Percentiles rank a stretch among this genome's conserved stretches.
phyloP scores from a whole-genome alignment of 64 coral and sea anemone genomes.

The Orbicella faveolata region DNA sequence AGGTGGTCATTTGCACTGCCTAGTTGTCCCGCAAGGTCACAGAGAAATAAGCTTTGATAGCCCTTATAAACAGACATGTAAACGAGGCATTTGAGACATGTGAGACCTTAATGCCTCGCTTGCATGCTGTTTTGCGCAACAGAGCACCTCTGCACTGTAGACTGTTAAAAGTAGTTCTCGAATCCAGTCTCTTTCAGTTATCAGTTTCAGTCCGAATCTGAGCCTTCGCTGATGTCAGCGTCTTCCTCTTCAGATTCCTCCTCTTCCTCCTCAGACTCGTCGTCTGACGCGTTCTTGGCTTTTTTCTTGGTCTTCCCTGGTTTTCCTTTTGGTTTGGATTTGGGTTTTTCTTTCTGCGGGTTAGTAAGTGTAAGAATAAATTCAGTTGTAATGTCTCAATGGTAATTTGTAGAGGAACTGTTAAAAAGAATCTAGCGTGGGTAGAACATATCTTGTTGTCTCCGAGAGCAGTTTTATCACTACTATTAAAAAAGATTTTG shows the following conservation, averaged over 20 bases:
- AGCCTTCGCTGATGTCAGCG: constrained; percentile 80
- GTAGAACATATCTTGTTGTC: not conserved
- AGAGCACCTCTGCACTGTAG: not conserved
- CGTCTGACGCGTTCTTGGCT: constrained; percentile 64
- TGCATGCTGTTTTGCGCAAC: not conserved
- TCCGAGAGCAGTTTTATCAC: too few species aligned
- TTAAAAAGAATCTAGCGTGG: not conserved
- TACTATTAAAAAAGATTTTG: too few species aligned
- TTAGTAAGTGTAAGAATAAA: not conserved
- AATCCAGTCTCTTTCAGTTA: not conserved
- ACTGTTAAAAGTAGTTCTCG: not conserved
- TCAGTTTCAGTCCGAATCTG: constrained; percentile 66
- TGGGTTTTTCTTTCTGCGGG: constrained; percentile 60
- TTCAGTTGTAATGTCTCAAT: not conserved
- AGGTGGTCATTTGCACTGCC: not conserved
- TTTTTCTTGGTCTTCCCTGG: constrained; percentile 68
- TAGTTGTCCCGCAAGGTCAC: not conserved
- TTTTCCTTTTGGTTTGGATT: constrained; percentile 64
- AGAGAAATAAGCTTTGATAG: not conserved
- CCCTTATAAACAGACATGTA: not conserved
- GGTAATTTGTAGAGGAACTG: not conserved
- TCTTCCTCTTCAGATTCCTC: constrained; percentile 78
- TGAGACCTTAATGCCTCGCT: not conserved
- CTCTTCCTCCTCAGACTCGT: constrained; percentile 59
- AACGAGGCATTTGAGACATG: not conserved